These are phyloP conservation scores for Argyrosomus japonicus DNA, from an alignment of 2,113 vertebrate genomes.

Conservation along the genomic window DNA sequence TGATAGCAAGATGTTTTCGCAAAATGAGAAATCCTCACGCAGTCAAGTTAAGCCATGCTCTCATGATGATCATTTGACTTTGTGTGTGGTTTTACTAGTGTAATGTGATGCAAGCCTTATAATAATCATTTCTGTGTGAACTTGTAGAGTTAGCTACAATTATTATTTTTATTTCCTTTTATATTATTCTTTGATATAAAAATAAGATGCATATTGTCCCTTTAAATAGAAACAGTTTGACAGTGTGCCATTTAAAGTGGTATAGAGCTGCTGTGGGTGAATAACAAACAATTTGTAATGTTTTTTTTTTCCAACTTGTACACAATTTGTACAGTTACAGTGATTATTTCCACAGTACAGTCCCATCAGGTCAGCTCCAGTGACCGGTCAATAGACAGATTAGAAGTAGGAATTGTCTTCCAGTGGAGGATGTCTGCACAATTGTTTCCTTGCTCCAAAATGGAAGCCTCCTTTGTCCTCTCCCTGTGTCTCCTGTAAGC, in stretches of 20 bases:
- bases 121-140: background rate
- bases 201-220: background rate
- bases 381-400: background rate
- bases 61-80: background rate
- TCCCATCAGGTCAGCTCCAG: background rate
- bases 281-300: background rate
- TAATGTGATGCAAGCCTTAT: background rate
- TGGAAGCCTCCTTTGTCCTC: background rate
- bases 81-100: background rate
- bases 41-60: background rate
- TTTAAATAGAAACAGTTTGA: background rate
- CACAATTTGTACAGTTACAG: background rate
- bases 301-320: background rate
- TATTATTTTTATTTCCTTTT: background rate
- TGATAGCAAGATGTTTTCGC: background rate
- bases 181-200: background rate
- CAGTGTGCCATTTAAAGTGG: background rate
- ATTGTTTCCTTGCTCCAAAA: background rate
- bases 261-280: background rate
- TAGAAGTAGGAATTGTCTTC: background rate
- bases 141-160: background rate
- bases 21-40: background rate
- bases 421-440: background rate
- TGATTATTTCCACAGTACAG: background rate
- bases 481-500: background rate